phyloP scores from a whole-genome alignment of 2,113 vertebrate genomes.

The Syngnathus floridae region DNA sequence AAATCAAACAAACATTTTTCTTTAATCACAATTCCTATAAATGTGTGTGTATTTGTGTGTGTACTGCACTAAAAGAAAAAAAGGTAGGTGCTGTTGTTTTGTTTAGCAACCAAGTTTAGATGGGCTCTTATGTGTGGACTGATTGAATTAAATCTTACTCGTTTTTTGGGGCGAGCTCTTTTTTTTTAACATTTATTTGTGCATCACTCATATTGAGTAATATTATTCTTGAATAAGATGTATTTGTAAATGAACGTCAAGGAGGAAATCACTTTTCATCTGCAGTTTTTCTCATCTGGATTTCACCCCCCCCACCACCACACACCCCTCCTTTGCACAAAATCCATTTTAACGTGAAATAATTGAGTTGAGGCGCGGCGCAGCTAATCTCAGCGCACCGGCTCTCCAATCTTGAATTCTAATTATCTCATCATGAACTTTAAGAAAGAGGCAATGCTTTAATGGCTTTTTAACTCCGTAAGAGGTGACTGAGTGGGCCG shows the following conservation, averaged over 20 bases:
- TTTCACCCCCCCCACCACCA: too few relatives aligned
- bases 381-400: conserved; percentile 57
- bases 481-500: conserved; percentile 21
- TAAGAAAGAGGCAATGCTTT: conserved; percentile 50
- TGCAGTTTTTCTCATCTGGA: background rate
- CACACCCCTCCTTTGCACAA: conserved; percentile 18
- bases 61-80: too few relatives aligned
- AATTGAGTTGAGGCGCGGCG: conserved; percentile 65
- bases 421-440: conserved; percentile 68
- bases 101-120: background rate
- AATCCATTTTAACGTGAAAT: conserved; percentile 59
- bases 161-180: background rate
- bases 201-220: background rate
- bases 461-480: conserved; percentile 57
- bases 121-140: background rate
- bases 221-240: background rate
- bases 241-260: background rate
- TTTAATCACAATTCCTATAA: too few relatives aligned
- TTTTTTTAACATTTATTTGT: background rate
- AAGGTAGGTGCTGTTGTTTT: background rate
- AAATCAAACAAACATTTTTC: background rate
- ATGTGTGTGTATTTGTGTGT: too few relatives aligned
- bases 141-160: background rate
- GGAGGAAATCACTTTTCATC: background rate
- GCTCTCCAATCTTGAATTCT: conserved; percentile 62